A percentile compares a stretch with the other conserved stretches of the same genome.
Evolutionary conservation across 2,797 vertebrate genomes (phyloP).

Genomic region (Rhincodon typus): DNA sequence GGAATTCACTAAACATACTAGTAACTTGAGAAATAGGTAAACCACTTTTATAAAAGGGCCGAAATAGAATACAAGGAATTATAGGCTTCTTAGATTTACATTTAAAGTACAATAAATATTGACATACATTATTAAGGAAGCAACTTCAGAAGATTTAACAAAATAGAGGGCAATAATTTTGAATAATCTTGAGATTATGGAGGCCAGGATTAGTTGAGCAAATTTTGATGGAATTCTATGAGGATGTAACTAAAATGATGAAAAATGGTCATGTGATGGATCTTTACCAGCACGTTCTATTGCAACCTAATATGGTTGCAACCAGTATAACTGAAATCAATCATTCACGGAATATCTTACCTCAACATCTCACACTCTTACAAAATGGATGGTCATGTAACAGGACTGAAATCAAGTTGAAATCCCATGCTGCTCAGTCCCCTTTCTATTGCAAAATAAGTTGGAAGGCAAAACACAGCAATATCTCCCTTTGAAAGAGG

Average conservation of each 20-base stretch:
- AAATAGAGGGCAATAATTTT: constrained; percentile 5
- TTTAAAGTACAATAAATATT: background rate
- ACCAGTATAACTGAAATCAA: background rate
- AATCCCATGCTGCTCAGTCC: background rate
- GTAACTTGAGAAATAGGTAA: background rate
- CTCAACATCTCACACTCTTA: background rate
- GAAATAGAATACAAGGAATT: background rate
- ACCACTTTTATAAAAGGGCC: background rate
- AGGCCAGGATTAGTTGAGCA: background rate
- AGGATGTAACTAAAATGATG: background rate
- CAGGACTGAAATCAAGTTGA: background rate
- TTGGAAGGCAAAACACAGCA: background rate
- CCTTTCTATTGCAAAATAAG: background rate
- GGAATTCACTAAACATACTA: background rate
- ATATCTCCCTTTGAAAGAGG: background rate
- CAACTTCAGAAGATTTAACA: background rate
- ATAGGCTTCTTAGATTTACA: background rate
- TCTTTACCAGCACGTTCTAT: background rate
- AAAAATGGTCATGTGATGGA: background rate
- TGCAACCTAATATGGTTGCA: background rate
- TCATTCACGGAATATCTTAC: background rate
- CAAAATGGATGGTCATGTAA: background rate
- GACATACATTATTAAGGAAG: background rate
- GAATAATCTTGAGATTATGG: background rate
- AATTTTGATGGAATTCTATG: background rate